Conservation (phyloP, 2,113 vertebrate species). For the Stercorarius parasiticus region DNA sequence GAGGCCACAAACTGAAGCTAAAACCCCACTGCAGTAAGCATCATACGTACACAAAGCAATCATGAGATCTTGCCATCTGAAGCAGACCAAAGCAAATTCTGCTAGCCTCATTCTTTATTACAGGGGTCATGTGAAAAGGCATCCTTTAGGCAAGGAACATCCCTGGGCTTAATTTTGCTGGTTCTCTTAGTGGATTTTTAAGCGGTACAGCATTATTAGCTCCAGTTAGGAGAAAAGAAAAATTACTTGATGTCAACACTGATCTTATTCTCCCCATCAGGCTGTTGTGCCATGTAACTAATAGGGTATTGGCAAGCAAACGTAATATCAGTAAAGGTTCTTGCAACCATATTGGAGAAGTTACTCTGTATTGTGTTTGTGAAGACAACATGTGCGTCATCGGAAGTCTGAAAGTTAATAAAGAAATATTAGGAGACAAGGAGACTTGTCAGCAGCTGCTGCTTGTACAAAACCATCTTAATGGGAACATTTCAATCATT, state of each 20-base stretch:
- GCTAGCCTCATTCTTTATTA: not conserved
- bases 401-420: slow-evolving; percentile 66
- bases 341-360: slow-evolving; percentile 70
- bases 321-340: slow-evolving; percentile 77
- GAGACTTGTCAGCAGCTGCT: not conserved
- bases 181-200: not conserved
- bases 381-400: slow-evolving; percentile 76
- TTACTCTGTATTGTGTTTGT: slow-evolving; percentile 79
- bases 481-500: not conserved
- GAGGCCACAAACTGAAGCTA: not conserved
- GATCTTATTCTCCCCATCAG: slow-evolving; percentile 75
- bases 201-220: not conserved
- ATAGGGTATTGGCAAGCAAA: slow-evolving; percentile 80
- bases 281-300: slow-evolving; percentile 77
- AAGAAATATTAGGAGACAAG: not conserved
- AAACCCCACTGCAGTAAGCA: not conserved
- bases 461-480: not conserved
- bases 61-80: not conserved
- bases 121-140: not conserved
- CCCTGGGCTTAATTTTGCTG: not conserved
- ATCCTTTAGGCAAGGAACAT: not conserved
- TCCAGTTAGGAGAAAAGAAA: not conserved
- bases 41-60: rapidly evolving
- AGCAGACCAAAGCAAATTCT: not conserved
- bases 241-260: slow-evolving; percentile 71